Base-by-base conservation (phyloP, 2,797 vertebrate species). In the Anguilla anguilla region DNA sequence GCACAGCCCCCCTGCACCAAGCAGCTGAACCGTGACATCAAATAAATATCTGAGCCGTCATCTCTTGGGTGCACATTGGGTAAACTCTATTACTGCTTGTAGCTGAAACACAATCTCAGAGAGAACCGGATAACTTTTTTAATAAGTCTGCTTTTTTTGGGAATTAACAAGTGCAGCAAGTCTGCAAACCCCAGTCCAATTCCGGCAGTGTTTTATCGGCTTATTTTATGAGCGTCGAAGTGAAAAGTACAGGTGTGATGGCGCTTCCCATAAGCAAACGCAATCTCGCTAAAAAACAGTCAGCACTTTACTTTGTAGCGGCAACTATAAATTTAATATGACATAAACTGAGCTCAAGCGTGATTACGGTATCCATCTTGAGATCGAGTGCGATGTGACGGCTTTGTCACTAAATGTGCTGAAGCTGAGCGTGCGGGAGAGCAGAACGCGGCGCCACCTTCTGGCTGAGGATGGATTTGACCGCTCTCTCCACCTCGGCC, bases 381-480 rank as follows among this genome's bases (percentile, higher is more conserved):
- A 67, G 61, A 1, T 67, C 4, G 1, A 1, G 61, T 25, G 13
- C 2, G 5, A 61, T 11, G 51, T 53, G 51, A 53, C 6, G 9
- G 51, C 51, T 53, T 1, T 53, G 51, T 15, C 59, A 3, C 59
- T 61, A 17, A 17, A 61, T 6, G 67, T 3, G 7, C n/a, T 72
- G 67, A 5, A 10, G 28, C 67, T 72, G 2, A 67, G 61, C 5
- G 19, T 49, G 6, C 7, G 19, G 22, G 19, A 22, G 17, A 72
- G 7, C 0, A 13, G 15, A 51, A 43, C 51, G 39, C 22, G 28
- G 43, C 87, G 49, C 43, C 88, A 97, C 97, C 98, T 99, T 99
- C 92, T 99, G 98, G 94, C 96, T 98, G 91, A 99, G 96, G 95
- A 99, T 99, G 9, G 97, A 96, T 94, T 96, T 97, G 88, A 99